Base-by-base conservation (phyloP, 2,797 vertebrate species). In the Arrhamphus sclerolepis region DNA sequence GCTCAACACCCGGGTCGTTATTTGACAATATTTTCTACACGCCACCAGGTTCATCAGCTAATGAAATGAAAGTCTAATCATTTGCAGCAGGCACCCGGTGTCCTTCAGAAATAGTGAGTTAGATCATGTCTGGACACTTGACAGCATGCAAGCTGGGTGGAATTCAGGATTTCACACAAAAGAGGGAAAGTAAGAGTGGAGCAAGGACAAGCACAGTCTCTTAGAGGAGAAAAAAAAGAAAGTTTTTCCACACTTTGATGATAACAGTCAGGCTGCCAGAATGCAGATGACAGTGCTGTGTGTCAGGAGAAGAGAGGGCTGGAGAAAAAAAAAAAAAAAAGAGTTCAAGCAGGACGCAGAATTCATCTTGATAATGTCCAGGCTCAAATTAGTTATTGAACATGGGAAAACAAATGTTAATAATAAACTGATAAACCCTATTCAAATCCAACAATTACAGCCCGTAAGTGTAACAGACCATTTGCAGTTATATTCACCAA, bases 171-270 rank as follows among this genome's bases (percentile, higher is more conserved):
- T 77, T 75, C 19, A 3, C 17, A 24, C 28, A 72, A 50, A 52
- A 41, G 20, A 55, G 41, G 52, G n/a, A 47, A 64, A 24, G 55
- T 9, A 51, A 18, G 48, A 60, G 46, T 43, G 56, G 13, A 49
- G 52, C 11, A 56, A 31, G 48, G 61, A 79, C 22, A 54, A 72
- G 49, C 70, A 68, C 76, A 68, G 50, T 55, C 46, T 75, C 62
- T 58, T 83, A 65, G n/a, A 50, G 52, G 28, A 72, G 40, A 70
- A 73, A 75, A 46, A 84, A 86, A 77, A n/a, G n/a, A n/a, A 72
- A 47, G 56, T 54, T 60, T 73, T 66, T 46, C 34, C 43, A 66
- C 52, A 46, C 63, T 72, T 51, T 66, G 59, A 63, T 63, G 62
- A 71, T 69, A 61, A 77, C 72, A 72, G 56, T 46, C 48, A 48